These are phyloP conservation scores for Corythornis leucogaster DNA, from an alignment of 2,797 vertebrate genomes.

Conservation along the genomic window DNA sequence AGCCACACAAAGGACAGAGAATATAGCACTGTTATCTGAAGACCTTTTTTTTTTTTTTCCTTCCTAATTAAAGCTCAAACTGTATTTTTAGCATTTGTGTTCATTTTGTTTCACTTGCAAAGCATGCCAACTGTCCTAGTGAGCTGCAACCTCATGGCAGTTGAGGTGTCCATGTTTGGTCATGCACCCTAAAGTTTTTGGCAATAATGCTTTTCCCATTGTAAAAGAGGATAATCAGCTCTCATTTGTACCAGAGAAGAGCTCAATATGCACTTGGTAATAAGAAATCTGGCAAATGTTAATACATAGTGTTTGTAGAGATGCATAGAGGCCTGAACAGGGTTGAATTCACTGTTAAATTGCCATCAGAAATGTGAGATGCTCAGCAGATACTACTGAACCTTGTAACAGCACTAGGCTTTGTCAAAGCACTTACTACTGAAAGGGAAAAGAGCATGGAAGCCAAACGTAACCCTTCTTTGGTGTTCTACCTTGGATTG, in stretches of 20 bases:
- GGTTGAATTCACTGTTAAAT: neutral
- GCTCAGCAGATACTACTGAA: neutral
- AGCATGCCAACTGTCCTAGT: constrained; percentile 2
- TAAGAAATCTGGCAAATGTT: constrained; percentile 12
- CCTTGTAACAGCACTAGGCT: neutral
- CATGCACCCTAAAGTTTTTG: constrained; percentile 47
- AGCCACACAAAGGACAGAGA: neutral
- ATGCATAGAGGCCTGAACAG: neutral
- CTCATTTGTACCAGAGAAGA: neutral
- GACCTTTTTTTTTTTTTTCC: neutral
- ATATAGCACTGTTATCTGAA: neutral
- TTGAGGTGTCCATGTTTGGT: constrained; percentile 57
- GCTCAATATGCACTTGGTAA: neutral
- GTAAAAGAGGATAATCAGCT: constrained; percentile 12
- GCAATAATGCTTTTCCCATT: neutral
- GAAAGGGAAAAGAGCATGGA: neutral
- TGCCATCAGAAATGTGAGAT: fast-evolving
- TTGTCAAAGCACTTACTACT: neutral
- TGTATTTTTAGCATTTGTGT: constrained; percentile 3
- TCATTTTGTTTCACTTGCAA: neutral
- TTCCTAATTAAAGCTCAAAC: neutral
- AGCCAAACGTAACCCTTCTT: neutral
- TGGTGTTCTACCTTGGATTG: neutral
- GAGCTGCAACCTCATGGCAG: neutral
- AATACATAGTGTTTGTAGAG: neutral